Conservation (phyloP, 2,113 vertebrate species). For the Balaenoptera acutorostrata region DNA sequence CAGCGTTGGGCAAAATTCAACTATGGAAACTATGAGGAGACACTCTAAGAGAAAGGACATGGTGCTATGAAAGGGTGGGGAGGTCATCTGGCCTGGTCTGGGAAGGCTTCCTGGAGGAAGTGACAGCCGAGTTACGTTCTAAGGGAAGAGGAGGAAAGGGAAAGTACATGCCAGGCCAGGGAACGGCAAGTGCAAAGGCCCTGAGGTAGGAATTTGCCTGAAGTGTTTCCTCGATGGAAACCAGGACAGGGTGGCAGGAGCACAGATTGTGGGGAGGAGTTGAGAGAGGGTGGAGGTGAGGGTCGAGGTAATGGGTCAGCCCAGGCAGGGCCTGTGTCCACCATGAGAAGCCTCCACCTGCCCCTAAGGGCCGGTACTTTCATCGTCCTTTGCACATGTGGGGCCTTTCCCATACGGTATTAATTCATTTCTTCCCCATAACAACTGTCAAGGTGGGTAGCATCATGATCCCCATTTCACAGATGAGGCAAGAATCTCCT, state of each 20-base stretch:
- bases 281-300: too few species aligned
- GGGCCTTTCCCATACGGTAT: rapidly evolving
- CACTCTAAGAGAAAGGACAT: rapidly evolving
- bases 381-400: rapidly evolving
- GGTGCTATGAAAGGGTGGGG: rapidly evolving
- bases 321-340: neutral
- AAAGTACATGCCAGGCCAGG: rapidly evolving
- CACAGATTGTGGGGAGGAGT: neutral
- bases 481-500: neutral
- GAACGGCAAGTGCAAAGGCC: neutral
- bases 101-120: neutral
- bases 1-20: neutral
- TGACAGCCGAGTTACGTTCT: rapidly evolving
- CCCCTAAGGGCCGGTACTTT: neutral
- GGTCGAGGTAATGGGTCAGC: neutral
- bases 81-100: neutral
- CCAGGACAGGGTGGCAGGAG: neutral
- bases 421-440: neutral
- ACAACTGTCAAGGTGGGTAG: neutral
- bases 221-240: neutral
- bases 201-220: neutral
- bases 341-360: rapidly evolving
- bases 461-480: neutral
- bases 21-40: too few species aligned
- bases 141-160: neutral